Evolutionary conservation across 2,113 vertebrate genomes (phyloP).

Genomic region (Trogon melanurus): DNA sequence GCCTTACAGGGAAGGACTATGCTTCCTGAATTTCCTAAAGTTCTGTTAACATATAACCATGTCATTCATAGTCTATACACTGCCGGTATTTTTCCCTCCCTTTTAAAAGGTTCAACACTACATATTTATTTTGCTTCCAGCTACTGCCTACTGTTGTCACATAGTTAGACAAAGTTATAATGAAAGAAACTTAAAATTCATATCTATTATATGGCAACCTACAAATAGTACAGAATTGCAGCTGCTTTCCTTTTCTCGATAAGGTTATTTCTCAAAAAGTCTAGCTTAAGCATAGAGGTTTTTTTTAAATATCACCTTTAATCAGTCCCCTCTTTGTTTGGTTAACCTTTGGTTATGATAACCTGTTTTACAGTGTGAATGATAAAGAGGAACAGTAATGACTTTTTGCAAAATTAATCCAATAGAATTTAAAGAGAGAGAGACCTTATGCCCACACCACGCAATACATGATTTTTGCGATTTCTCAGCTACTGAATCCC

Average conservation of each 20-base stretch:
- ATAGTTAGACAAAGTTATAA: neutral
- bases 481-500: neutral
- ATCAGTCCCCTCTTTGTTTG: neutral
- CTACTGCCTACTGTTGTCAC: neutral
- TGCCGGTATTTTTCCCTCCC: neutral
- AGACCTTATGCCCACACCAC: neutral
- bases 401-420: neutral
- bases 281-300: neutral
- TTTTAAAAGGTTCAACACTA: neutral
- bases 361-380: neutral
- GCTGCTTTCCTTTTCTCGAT: neutral
- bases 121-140: neutral
- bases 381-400: neutral
- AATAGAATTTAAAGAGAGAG: neutral
- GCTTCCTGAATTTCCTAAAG: neutral
- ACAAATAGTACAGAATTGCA: neutral
- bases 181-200: neutral
- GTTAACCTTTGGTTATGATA: neutral
- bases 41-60: neutral
- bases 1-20: neutral
- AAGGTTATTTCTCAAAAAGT: neutral
- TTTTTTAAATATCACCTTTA: neutral
- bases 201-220: neutral
- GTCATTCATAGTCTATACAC: neutral
- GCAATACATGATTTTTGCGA: neutral